Conservation (phyloP, 1,140 invertebrate species). For the Tetramorium parvispinum region DNA sequence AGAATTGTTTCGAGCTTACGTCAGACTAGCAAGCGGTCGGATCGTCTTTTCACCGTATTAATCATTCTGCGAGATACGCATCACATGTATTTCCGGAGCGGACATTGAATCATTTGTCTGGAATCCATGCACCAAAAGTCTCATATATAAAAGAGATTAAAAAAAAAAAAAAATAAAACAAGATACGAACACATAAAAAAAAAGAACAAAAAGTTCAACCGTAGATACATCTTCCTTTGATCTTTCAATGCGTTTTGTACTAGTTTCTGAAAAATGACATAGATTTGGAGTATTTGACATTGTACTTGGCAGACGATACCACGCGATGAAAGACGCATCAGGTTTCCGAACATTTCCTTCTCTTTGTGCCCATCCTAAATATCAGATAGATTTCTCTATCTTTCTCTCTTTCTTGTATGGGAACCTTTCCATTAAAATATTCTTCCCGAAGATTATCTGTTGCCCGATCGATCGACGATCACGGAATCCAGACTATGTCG, state of each 20-base stretch:
- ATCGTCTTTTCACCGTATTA: constrained; percentile 37
- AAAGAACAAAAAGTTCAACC: not conserved
- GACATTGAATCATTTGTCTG: constrained; percentile 47
- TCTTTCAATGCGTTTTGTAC: not conserved
- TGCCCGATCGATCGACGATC: constrained; percentile 45
- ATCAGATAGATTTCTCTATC: not conserved
- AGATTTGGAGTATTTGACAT: constrained; percentile 20
- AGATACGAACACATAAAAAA: not conserved
- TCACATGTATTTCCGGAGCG: constrained; percentile 50
- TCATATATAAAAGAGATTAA: constrained; percentile 16
- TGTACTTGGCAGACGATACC: not conserved
- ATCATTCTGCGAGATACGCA: constrained; percentile 24
- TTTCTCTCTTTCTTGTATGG: not conserved
- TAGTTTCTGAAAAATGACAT: constrained; percentile 14
- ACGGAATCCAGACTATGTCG: constrained; percentile 24
- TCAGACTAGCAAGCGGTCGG: constrained; percentile 20
- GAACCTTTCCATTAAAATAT: constrained; percentile 57
- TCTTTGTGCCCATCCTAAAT: constrained; percentile 41
- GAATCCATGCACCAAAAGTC: constrained; percentile 42
- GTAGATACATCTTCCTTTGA: not conserved
- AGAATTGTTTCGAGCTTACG: constrained; percentile 38
- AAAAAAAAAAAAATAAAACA: not conserved
- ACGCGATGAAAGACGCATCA: constrained; percentile 32
- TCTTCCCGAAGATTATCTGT: constrained; percentile 43
- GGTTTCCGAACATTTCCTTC: constrained; percentile 46